A percentile compares a stretch with the other conserved stretches of the same genome.
Conservation (phyloP, 64 coral and sea anemone species). For the Stichodactyla mertensii region DNA sequence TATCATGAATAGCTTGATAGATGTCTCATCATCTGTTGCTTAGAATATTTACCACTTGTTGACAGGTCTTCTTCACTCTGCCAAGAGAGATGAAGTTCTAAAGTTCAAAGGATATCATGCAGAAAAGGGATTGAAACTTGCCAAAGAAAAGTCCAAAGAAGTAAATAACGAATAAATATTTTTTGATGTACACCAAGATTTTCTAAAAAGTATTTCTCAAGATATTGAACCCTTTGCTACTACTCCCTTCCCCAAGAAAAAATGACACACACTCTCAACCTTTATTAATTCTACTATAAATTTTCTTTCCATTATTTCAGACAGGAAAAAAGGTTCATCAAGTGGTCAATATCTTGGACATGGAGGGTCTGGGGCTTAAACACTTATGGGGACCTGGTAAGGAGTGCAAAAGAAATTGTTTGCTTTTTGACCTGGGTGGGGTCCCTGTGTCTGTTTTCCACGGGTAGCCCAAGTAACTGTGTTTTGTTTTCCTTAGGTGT, state of each 20-base stretch:
- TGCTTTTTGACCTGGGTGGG: background rate
- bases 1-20: too few species aligned
- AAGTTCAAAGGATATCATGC: constrained; percentile 59
- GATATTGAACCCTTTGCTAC: too few species aligned
- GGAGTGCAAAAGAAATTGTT: background rate
- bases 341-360: constrained; percentile 63
- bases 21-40: too few species aligned
- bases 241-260: too few species aligned
- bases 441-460: background rate
- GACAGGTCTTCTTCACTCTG: constrained; percentile 56
- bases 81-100: constrained; percentile 65
- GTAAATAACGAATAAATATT: constrained; percentile 5
- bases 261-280: too few species aligned
- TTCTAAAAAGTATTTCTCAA: too few species aligned
- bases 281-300: background rate
- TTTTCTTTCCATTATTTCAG: constrained; percentile 18
- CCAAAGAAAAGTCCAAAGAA: constrained; percentile 53
- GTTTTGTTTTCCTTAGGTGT: constrained; percentile 36
- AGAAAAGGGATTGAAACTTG: constrained; percentile 47
- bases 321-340: constrained; percentile 52
- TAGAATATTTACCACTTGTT: background rate
- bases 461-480: background rate
- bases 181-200: too few species aligned
- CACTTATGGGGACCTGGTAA: constrained; percentile 90
- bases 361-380: constrained; percentile 83